Conservation (phyloP, 2,113 vertebrate genomes). For the Ranitomeya variabilis region DNA sequence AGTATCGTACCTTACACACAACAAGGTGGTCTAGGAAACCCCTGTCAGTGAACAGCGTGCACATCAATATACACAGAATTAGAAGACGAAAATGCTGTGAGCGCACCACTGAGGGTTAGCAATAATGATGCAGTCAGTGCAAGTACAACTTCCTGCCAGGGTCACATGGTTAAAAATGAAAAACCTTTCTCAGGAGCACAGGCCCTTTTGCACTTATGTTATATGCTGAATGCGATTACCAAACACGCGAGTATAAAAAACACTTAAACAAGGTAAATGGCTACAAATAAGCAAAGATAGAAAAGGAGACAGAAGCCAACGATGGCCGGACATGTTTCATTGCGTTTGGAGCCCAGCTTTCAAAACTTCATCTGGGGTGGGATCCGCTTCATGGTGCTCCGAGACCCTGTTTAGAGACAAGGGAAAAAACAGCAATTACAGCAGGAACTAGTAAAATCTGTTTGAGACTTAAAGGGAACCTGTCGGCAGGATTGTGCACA, state of each 20-base stretch:
- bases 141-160: conserved; percentile 14
- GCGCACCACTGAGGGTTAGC: conserved; percentile 16
- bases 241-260: conserved; percentile 34
- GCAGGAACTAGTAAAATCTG: background rate
- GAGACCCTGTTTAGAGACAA: conserved; percentile 1
- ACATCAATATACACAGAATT: background rate
- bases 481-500: too few species aligned
- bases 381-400: conserved; percentile 20
- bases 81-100: conserved; percentile 3
- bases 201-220: background rate
- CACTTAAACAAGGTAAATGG: conserved; percentile 50
- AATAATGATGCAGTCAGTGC: conserved; percentile 7
- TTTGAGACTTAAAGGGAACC: background rate
- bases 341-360: background rate
- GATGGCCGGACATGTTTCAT: background rate
- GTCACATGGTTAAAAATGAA: conserved; percentile 11
- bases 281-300: conserved; percentile 37
- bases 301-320: background rate
- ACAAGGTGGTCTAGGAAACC: background rate
- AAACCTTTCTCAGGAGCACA: conserved; percentile 7
- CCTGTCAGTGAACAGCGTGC: background rate
- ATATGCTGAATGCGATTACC: conserved; percentile 18
- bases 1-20: conserved; percentile 32
- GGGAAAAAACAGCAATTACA: conserved; percentile 7
- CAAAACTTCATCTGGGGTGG: background rate